These are phyloP conservation scores for Matsumyia berberina DNA, from an alignment of 2,888 invertebrate genomes.

Conservation along the genomic window DNA sequence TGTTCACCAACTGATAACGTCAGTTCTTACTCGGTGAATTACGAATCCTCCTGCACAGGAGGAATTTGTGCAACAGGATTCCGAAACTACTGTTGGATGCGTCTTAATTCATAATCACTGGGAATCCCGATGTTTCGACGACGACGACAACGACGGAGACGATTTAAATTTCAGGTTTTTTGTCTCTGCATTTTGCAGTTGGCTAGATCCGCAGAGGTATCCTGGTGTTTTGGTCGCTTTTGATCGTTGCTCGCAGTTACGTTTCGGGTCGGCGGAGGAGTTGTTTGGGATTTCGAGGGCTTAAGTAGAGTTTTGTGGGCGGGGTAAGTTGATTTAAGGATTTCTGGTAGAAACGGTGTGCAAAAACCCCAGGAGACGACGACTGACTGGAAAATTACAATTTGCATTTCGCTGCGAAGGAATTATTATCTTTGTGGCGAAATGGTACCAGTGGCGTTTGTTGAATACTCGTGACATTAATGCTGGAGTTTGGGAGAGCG, in stretches of 20 bases:
- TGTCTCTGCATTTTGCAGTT: slow-evolving; percentile 55
- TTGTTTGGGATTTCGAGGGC: slow-evolving; percentile 52
- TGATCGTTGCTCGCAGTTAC: slow-evolving; percentile 50
- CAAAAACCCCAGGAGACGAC: slow-evolving; percentile 61
- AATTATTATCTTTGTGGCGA: slow-evolving; percentile 62
- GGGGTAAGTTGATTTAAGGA: slow-evolving; percentile 74
- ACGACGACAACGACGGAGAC: slow-evolving; percentile 58
- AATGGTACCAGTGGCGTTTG: slow-evolving; percentile 9
- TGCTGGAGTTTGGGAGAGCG: slow-evolving; percentile 3
- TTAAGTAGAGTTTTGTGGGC: slow-evolving; percentile 41
- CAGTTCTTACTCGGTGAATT: slow-evolving; percentile 74
- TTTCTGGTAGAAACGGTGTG: slow-evolving; percentile 47
- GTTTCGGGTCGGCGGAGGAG: slow-evolving; percentile 47
- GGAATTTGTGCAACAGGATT: slow-evolving; percentile 75
- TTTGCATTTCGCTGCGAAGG: slow-evolving; percentile 65
- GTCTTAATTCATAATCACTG: slow-evolving; percentile 76
- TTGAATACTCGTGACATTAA: slow-evolving; percentile 43
- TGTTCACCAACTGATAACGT: slow-evolving; percentile 76
- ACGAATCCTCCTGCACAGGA: slow-evolving; percentile 68
- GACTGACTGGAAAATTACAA: slow-evolving; percentile 73
- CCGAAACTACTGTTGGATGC: slow-evolving; percentile 70
- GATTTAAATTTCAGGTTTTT: slow-evolving; percentile 68
- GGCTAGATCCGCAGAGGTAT: slow-evolving; percentile 47
- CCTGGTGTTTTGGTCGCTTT: slow-evolving; percentile 41
- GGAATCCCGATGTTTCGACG: slow-evolving; percentile 74